phyloP scores from a whole-genome alignment of 2,888 invertebrate species.

The Sphaerophoria rueppellii region DNA sequence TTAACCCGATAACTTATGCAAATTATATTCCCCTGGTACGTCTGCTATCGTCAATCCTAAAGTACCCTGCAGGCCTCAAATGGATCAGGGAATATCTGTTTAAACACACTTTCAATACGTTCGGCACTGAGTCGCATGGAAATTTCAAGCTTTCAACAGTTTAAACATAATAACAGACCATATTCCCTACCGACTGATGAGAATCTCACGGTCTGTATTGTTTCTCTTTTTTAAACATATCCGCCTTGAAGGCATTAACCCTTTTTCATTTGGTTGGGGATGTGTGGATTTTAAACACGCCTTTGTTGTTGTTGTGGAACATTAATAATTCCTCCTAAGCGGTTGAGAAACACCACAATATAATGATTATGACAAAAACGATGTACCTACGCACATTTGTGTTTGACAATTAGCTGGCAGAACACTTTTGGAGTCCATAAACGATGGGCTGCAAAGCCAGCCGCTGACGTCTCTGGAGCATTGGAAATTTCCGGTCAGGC shows the following conservation, averaged over 20 bases:
- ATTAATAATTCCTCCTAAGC: conserved; percentile 56
- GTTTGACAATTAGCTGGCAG: conserved; percentile 35
- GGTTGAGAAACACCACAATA: conserved; percentile 41
- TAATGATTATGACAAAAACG: conserved; percentile 22
- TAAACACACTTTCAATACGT: conserved; percentile 44
- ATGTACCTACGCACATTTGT: conserved; percentile 36
- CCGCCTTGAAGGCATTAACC: conserved; percentile 63
- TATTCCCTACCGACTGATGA: conserved; percentile 35
- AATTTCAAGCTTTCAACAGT: conserved; percentile 54
- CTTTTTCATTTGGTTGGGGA: conserved; percentile 41
- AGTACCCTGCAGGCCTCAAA: too few species aligned
- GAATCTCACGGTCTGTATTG: conserved; percentile 53
- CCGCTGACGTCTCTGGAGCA: background rate
- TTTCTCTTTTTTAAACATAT: conserved; percentile 35
- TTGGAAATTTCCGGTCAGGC: conserved; percentile 57
- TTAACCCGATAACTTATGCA: conserved; percentile 59
- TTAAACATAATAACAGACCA: conserved; percentile 62
- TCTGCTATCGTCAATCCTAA: too few species aligned
- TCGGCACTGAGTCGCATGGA: background rate
- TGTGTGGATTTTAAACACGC: conserved; percentile 53
- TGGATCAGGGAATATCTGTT: conserved; percentile 6
- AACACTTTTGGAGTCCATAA: conserved; percentile 24
- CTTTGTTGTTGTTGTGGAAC: conserved; percentile 27
- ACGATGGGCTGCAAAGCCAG: background rate
- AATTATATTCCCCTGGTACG: conserved; percentile 43